Evolutionary conservation across 2,797 vertebrate genomes (phyloP).

Genomic region (Orientallactaga sibirica): DNA sequence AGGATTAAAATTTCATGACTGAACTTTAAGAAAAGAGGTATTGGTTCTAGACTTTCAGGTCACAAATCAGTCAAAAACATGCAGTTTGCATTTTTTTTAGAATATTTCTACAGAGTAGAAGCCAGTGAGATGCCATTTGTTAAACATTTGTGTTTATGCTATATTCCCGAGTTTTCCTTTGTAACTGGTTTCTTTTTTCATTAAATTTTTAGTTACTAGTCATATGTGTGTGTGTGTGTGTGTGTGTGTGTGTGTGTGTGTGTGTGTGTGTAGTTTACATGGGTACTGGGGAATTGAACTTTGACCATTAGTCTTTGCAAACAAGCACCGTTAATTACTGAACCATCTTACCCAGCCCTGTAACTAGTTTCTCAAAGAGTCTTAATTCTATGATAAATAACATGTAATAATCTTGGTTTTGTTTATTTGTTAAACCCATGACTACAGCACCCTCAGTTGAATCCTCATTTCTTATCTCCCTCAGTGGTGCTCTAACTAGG

Average conservation of each 20-base stretch:
- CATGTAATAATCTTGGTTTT: conserved; percentile 1
- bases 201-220: too few relatives aligned
- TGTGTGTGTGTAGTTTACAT: too few relatives aligned
- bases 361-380: not conserved
- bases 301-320: too few relatives aligned
- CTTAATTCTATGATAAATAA: conserved; percentile 21
- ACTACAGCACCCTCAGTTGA: not conserved
- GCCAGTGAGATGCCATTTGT: not conserved
- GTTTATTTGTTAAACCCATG: not conserved
- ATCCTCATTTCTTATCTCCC: not conserved
- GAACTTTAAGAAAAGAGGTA: not conserved
- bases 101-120: not conserved
- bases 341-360: too few relatives aligned
- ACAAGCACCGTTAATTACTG: too few relatives aligned
- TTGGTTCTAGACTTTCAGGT: not conserved
- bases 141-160: not conserved
- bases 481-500: not conserved
- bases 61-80: not conserved
- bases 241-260: too few relatives aligned
- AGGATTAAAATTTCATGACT: not conserved
- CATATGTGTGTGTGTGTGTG: too few relatives aligned
- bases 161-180: not conserved
- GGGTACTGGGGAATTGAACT: too few relatives aligned
- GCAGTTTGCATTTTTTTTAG: not conserved
- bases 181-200: not conserved